phyloP scores from a whole-genome alignment of 2,113 vertebrate species.

The Pedionomus torquatus region DNA sequence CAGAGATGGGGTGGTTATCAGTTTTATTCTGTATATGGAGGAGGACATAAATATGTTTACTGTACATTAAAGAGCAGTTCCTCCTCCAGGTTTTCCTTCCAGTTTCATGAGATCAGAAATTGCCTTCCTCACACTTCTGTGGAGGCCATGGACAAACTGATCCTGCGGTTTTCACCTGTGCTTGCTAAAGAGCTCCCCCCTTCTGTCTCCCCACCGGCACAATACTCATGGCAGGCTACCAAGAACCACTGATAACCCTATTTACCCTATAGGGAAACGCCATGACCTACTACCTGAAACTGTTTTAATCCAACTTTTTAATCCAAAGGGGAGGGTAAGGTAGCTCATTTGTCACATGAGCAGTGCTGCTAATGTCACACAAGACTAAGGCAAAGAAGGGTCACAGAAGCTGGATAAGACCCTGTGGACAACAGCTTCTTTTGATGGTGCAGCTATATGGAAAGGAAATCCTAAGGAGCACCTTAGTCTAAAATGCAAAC shows the following conservation, averaged over 20 bases:
- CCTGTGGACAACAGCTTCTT: neutral
- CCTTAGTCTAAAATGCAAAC: neutral
- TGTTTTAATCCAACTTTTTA: neutral
- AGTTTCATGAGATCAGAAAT: neutral
- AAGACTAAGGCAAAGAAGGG: neutral
- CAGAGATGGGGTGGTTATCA: neutral
- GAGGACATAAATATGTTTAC: neutral
- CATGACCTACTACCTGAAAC: neutral
- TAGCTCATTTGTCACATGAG: fast-evolving
- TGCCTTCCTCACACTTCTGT: neutral
- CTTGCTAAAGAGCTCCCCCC: neutral
- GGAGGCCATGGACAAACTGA: neutral
- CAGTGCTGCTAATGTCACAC: neutral
- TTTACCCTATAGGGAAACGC: neutral
- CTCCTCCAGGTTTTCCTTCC: neutral
- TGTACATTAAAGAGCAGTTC: neutral
- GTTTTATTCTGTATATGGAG: neutral
- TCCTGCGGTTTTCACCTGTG: neutral
- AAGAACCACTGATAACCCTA: neutral
- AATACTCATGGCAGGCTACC: neutral
- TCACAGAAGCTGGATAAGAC: neutral
- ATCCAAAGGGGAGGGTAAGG: neutral
- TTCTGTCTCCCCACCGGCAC: fast-evolving
- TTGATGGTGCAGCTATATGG: neutral
- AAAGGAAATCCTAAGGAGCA: neutral